Evolutionary conservation across 2,888 invertebrate species (phyloP), one percentile per base, ranked within the genome.

Genomic region (Eupithecia pulchellata): DNA sequence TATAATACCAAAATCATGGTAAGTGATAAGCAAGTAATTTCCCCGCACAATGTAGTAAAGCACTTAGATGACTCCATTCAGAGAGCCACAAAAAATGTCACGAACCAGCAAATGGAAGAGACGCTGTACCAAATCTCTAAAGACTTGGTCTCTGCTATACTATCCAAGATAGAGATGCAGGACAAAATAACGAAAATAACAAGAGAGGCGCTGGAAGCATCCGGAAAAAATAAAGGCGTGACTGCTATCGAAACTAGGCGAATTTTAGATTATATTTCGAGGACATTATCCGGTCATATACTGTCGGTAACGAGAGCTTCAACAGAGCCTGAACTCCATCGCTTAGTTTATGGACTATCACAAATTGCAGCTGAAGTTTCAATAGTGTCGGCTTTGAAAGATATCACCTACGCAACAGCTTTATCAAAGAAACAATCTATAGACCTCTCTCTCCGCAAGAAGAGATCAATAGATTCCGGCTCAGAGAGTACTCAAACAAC

Each of bases 171-270:
- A 69, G 93, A 94, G 81, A 88, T 91, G 60, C 94, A 94, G 82
- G 93, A 94, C 73, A 94, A 93, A 86, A 92, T 94, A 47, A 94
- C 94, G 4, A 88, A 91, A 82, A 90, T 94, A 27, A 93, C 93
- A 4, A 88, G 85, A 77, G 92, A 93, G 77, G 94, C 94, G 14
- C 82, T 93, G 5, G 92, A 93, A 78, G 92, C 93, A 3, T 89
- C 93, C 4, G 93, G 93, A 0, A 91, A 89, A 81, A 90, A 86
- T 76, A 93, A 91, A 82, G 93, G 93, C 2, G 90, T 93, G 63
- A 92, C 92, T 30, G 94, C 94, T 14, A 94, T 94, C 74, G 94
- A 94, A 78, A 93, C 93, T 0, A 82, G 93, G 75, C 86, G 93
- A 39, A 94, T 94, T 78, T 80, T 94, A 66, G 94, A 94, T 80